Percentiles rank a stretch among this genome's conserved stretches.
Conservation (phyloP, 2,888 invertebrate genomes). For the Zaprionus bogoriensis region DNA sequence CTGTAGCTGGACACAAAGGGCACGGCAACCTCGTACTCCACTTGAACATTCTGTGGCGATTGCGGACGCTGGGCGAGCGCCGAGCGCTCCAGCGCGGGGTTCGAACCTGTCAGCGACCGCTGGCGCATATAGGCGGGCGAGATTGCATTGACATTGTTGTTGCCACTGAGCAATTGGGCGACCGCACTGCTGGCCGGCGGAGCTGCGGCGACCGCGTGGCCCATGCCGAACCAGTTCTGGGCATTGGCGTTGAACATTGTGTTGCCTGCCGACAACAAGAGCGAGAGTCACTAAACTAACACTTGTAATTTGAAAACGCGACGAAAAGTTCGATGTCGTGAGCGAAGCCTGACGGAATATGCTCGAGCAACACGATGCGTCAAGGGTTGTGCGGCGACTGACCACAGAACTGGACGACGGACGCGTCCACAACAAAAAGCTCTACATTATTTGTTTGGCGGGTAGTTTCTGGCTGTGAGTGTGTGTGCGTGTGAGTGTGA, state of each 20-base stretch:
- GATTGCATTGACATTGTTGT: constrained; percentile 27
- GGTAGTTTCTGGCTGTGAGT: constrained; percentile 59
- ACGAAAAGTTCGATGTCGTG: constrained; percentile 9
- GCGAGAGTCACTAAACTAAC: constrained; percentile 16
- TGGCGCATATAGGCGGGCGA: constrained; percentile 68
- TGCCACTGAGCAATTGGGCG: constrained; percentile 46
- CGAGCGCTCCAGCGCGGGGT: constrained; percentile 80
- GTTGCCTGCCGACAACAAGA: too few species aligned
- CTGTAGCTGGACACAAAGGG: constrained; percentile 82
- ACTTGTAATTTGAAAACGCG: constrained; percentile 51
- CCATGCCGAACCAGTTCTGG: constrained; percentile 80
- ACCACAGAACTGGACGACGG: constrained; percentile 73
- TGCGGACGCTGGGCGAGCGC: constrained; percentile 51
- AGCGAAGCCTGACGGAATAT: constrained; percentile 44
- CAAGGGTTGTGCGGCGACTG: constrained; percentile 81
- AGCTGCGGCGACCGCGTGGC: constrained; percentile 43
- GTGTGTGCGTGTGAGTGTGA: constrained; percentile 25
- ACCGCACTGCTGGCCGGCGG: constrained; percentile 27
- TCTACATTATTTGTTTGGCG: constrained; percentile 46
- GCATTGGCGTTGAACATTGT: constrained; percentile 81
- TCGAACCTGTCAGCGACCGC: constrained; percentile 80
- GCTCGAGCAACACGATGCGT: constrained; percentile 31
- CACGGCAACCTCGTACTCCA: constrained; percentile 83
- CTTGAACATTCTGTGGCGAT: constrained; percentile 79
- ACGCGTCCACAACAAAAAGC: constrained; percentile 70